Percentiles rank a stretch among this genome's conserved stretches.
These are phyloP conservation scores for Heliangelus exortis DNA, from an alignment of 2,797 vertebrate genomes.

Conservation along the genomic window DNA sequence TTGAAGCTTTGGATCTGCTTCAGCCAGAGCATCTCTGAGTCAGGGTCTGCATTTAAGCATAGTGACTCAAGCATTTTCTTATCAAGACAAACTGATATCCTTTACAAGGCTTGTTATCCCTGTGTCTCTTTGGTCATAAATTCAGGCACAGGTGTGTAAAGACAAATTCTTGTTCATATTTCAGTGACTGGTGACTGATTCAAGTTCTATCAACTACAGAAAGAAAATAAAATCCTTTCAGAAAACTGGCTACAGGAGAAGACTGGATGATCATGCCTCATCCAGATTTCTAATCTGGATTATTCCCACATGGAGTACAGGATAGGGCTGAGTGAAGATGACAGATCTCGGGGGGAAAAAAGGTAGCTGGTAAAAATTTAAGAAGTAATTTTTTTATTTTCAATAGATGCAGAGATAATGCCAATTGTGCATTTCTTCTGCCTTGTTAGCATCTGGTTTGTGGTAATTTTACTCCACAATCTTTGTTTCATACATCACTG, in stretches of 20 bases:
- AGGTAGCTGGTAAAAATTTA: neutral
- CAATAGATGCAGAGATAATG: neutral
- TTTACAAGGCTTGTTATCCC: neutral
- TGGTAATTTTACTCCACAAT: neutral
- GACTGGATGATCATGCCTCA: no score
- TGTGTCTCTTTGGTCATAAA: neutral
- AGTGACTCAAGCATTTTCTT: neutral
- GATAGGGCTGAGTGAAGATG: neutral
- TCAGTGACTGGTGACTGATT: neutral
- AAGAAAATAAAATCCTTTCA: neutral
- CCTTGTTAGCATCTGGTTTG: neutral
- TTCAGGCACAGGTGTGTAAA: neutral
- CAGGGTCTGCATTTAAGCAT: neutral
- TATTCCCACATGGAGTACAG: neutral
- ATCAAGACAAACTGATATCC: neutral
- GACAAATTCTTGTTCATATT: neutral
- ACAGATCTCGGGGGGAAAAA: fast-evolving
- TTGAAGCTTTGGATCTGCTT: neutral
- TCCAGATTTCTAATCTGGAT: neutral
- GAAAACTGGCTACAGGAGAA: no score
- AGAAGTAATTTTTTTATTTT: neutral
- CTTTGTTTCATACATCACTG: neutral
- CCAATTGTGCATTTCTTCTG: neutral
- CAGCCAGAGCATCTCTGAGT: neutral
- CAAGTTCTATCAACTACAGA: neutral